Evolutionary conservation across 2,888 invertebrate genomes (phyloP).

Genomic region (Lepidochrysops patricia): DNA sequence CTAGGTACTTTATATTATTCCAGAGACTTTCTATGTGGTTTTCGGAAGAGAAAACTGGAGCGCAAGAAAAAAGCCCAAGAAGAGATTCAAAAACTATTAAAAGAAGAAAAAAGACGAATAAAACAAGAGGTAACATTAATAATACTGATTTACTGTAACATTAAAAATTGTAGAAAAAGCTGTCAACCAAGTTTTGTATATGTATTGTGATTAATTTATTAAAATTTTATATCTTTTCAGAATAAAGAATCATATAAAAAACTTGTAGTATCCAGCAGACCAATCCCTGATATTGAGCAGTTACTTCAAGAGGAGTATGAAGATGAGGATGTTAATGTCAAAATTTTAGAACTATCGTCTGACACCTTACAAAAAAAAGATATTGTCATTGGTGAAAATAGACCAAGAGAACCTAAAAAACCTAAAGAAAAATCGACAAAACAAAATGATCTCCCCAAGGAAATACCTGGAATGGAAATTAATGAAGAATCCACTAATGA

Average conservation of each 20-base stretch:
- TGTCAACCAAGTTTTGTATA: no score
- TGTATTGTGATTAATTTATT: not conserved
- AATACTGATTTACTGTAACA: not conserved
- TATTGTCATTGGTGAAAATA: constrained; percentile 83
- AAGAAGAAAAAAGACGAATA: constrained; percentile 84
- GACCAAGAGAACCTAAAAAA: constrained; percentile 47
- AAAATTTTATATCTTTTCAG: constrained; percentile 35
- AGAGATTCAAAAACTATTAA: constrained; percentile 79
- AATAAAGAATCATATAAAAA: constrained; percentile 83
- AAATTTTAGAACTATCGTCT: constrained; percentile 83
- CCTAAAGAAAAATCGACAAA: constrained; percentile 30
- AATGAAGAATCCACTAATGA: constrained; percentile 41
- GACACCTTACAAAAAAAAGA: constrained; percentile 80
- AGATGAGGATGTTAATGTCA: constrained; percentile 84
- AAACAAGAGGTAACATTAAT: constrained; percentile 76
- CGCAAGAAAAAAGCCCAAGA: constrained; percentile 84
- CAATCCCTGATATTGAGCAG: constrained; percentile 81
- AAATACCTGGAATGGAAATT: constrained; percentile 54
- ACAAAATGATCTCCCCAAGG: constrained; percentile 30
- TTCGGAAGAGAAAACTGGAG: constrained; percentile 85
- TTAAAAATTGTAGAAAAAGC: not conserved
- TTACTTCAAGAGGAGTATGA: constrained; percentile 82
- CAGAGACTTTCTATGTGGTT: constrained; percentile 87
- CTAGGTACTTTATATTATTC: constrained; percentile 32
- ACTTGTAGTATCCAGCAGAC: constrained; percentile 80